Evolutionary conservation across 2,113 vertebrate species (phyloP).

Genomic region (Toxotes chatareus): DNA sequence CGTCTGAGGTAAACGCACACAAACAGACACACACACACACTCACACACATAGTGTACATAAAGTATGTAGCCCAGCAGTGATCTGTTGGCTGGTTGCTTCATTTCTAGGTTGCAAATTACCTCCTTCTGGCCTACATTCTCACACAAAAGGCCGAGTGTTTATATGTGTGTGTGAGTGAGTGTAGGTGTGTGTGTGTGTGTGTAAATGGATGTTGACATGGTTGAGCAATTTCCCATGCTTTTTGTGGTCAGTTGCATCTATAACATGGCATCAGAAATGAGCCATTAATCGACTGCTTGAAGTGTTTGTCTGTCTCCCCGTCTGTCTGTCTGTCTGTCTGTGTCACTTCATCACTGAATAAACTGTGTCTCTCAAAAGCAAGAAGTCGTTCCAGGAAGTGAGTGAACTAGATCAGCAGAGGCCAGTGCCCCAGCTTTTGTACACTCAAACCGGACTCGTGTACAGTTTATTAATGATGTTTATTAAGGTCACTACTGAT

Average conservation of each 20-base stretch:
- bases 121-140: conserved; percentile 51
- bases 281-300: not conserved
- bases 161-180: not conserved
- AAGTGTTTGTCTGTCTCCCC: not conserved
- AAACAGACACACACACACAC: not conserved
- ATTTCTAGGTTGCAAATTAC: conserved; percentile 60
- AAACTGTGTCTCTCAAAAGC: not conserved
- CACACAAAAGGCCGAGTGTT: conserved; percentile 41
- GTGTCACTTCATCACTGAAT: not conserved
- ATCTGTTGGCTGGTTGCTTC: conserved; percentile 51
- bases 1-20: too few species aligned
- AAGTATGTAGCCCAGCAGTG: not conserved
- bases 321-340: not conserved
- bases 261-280: not conserved
- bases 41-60: not conserved
- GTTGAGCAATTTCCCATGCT: conserved; percentile 5
- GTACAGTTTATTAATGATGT: conserved; percentile 1
- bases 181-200: conserved; percentile 17
- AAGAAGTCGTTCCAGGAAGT: conserved; percentile 5
- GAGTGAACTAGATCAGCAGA: not conserved
- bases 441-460: conserved; percentile 23
- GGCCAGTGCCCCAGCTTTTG: conserved; percentile 15
- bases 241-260: not conserved
- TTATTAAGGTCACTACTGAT: conserved; percentile 27
- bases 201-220: conserved; percentile 7